Base-by-base conservation (phyloP, 2,888 invertebrate species). In the Amphipoea oculea region DNA sequence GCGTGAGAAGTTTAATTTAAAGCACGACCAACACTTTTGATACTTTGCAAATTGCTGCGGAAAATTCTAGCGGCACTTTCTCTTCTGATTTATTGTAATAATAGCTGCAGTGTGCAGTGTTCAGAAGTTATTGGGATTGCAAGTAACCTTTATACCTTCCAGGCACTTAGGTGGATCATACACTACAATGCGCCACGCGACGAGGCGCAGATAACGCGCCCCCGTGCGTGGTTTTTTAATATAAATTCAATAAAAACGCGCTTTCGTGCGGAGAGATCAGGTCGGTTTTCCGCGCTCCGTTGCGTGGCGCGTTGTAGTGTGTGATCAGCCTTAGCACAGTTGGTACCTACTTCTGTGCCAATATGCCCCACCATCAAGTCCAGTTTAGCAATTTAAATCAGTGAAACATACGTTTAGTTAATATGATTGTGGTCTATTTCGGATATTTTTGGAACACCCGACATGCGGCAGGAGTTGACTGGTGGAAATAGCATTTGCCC, bases 1-100 rank as follows among this genome's bases (percentile, higher is more conserved):
- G 60, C 51, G 68, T 79, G 67, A 68, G 69, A 69, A 84, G 57
- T 66, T 72, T 67, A 75, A 75, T 73, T 79, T 69, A 68, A 72
- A 73, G 54, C 66, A 29, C 66, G 29, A 78, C 54, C n/a, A 78
- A 84, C 20, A 23, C 6, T 75, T 70, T 72, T 69, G 67, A 66
- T 83, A 79, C 63, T 84, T 85, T 14, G 40, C 20, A 71, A 67
- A 48, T 73, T 66, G 40, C 36, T 40, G 14, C n/a, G 17, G 3
- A 62, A 65, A 77, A 70, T 62, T 40, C 20, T n/a, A n/a, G 11
- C 0, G 14, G 14, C 6, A 36, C n/a, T 72, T 81, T 72, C 4
- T 29, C 36, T 81, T 72, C 5, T 20, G 17, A 23, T 69, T 54
- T n/a, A 51, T 36, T 40, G 3, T 40, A 29, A 23, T n/a, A 40